Evolutionary conservation across 1,140 invertebrate species (phyloP).

Genomic region (Heliconius eleuchia): DNA sequence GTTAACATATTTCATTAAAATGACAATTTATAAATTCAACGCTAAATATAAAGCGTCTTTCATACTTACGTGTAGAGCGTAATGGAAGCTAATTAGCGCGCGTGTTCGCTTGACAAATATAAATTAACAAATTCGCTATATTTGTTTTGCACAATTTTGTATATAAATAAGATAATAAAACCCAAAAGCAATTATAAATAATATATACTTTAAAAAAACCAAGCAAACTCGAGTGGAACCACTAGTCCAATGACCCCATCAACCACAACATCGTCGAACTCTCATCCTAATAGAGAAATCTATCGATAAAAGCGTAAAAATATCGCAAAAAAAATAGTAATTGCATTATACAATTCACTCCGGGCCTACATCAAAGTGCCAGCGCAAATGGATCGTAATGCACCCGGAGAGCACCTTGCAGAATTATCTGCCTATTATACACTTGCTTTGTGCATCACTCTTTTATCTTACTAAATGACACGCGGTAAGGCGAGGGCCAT

Average conservation of each 20-base stretch:
- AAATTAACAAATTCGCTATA: not conserved
- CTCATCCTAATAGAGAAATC: not conserved
- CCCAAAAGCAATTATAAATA: not conserved
- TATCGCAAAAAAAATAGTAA: constrained; percentile 40
- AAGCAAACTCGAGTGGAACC: not conserved
- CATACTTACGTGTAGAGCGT: not conserved
- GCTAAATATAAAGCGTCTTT: not conserved
- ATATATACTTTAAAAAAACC: not conserved
- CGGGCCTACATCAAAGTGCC: constrained; percentile 52
- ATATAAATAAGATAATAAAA: not conserved
- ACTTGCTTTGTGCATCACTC: constrained; percentile 72
- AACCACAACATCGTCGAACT: not conserved
- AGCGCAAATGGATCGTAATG: constrained; percentile 70
- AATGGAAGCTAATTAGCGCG: not conserved
- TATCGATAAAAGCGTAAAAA: constrained; percentile 16
- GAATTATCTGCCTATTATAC: constrained; percentile 78
- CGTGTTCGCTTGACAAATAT: not conserved
- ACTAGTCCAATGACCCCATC: constrained; percentile 1
- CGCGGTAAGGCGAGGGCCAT: constrained; percentile 35
- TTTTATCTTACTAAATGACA: constrained; percentile 70
- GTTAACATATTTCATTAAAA: not conserved
- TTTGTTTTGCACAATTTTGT: not conserved
- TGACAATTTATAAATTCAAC: not conserved
- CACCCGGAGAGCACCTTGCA: constrained; percentile 57
- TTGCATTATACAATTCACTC: constrained; percentile 46